These are phyloP conservation scores for Sebastes cheni DNA, from an alignment of 2,797 vertebrate genomes.

Conservation along the genomic window DNA sequence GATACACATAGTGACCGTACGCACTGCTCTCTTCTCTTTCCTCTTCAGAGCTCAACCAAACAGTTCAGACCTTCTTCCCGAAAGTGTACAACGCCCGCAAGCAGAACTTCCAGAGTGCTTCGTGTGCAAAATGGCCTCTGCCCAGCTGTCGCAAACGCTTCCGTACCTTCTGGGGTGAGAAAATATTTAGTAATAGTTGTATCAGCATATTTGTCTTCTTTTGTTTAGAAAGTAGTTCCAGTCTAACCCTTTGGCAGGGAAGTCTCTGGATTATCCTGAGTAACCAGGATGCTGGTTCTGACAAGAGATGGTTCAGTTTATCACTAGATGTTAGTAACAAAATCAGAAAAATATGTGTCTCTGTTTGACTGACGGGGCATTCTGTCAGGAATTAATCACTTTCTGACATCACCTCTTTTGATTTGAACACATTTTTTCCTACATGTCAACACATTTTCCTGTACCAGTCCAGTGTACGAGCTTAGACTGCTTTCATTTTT, in stretches of 20 bases:
- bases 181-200: not conserved
- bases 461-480: not conserved
- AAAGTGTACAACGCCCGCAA: slow-evolving; percentile 69
- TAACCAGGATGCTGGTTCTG: not conserved
- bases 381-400: no score
- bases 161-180: slow-evolving; percentile 71
- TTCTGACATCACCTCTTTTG: no score
- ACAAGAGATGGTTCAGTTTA: not conserved
- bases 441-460: not conserved
- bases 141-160: slow-evolving; percentile 67
- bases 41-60: slow-evolving; percentile 74
- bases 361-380: no score
- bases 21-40: not conserved
- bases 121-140: slow-evolving; percentile 77
- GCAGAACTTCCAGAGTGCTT: slow-evolving; percentile 68
- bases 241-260: not conserved
- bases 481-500: not conserved
- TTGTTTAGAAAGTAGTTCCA: not conserved
- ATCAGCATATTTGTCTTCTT: not conserved
- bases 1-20: not conserved
- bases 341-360: not conserved
- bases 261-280: not conserved
- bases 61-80: slow-evolving; percentile 68
- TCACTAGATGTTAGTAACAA: no score
- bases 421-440: no score